Conservation (phyloP, 2,113 vertebrate genomes). For the Callopanchax toddi region DNA sequence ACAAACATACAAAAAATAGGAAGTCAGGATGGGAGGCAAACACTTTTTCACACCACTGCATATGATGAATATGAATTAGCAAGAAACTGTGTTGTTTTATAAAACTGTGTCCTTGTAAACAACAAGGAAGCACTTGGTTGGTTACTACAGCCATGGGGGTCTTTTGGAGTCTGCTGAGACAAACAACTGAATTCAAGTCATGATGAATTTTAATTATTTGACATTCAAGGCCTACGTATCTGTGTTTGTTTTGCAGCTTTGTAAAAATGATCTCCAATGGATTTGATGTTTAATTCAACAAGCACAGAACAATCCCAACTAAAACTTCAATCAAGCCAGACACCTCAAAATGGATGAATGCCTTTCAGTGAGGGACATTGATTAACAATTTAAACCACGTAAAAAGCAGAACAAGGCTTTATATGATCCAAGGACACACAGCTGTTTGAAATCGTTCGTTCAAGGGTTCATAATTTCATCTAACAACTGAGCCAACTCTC, state of each 20-base stretch:
- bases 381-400: not conserved
- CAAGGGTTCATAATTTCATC: not conserved
- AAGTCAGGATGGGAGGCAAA: too few relatives aligned
- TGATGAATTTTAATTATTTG: too few relatives aligned
- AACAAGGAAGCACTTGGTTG: too few relatives aligned
- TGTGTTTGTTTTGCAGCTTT: not conserved
- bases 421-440: not conserved
- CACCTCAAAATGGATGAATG: not conserved
- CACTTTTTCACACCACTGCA: too few relatives aligned
- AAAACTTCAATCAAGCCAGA: constrained; percentile 3
- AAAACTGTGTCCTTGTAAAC: too few relatives aligned
- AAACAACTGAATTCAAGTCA: too few relatives aligned
- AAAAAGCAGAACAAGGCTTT: not conserved
- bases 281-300: not conserved
- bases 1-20: too few relatives aligned
- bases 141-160: too few relatives aligned
- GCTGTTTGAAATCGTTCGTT: not conserved
- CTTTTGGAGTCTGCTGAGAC: too few relatives aligned
- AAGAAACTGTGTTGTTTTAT: too few relatives aligned
- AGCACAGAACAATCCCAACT: constrained; percentile 4
- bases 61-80: too few relatives aligned
- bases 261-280: not conserved
- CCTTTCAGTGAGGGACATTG: not conserved
- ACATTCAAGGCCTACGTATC: not conserved
- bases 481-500: constrained; percentile 2